Evolutionary conservation across 2,888 invertebrate species (phyloP).

Genomic region (Heliothis peltigera): DNA sequence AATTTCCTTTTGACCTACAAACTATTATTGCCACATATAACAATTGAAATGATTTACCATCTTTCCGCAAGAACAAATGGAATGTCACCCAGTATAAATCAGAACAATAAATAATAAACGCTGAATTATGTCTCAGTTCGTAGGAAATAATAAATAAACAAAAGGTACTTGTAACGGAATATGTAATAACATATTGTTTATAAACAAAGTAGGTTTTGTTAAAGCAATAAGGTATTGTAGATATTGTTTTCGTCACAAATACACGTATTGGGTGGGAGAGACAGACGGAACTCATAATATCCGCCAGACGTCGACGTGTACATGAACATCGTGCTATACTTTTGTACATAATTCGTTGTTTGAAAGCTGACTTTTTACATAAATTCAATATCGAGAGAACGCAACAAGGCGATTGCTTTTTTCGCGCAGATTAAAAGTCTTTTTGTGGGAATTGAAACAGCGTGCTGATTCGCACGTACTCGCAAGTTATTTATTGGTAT

Average conservation of each 20-base stretch:
- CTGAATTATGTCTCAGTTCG: not conserved
- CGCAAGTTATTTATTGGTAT: not conserved
- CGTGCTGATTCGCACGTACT: not conserved
- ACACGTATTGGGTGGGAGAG: constrained; percentile 21
- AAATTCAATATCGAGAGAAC: constrained; percentile 31
- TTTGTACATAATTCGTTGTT: constrained; percentile 44
- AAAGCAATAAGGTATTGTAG: constrained; percentile 18
- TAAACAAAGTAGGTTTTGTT: not conserved
- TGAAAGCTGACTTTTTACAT: constrained; percentile 34
- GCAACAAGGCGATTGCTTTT: constrained; percentile 11
- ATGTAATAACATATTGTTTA: constrained; percentile 19
- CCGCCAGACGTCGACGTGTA: constrained; percentile 29
- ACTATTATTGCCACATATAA: no score
- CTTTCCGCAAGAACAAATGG: no score
- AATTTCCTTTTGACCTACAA: no score
- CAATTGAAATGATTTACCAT: no score
- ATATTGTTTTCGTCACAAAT: constrained; percentile 30
- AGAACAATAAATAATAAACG: constrained; percentile 1
- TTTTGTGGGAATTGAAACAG: not conserved
- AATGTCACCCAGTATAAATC: not conserved
- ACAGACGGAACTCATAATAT: constrained; percentile 37
- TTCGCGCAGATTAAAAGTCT: constrained; percentile 5
- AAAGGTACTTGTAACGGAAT: constrained; percentile 17
- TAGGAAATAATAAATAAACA: constrained; percentile 17
- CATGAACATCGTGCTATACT: constrained; percentile 36